Percentiles rank a stretch among this genome's conserved stretches.
Conservation (phyloP, 37 sponge, comb jelly and placozoan species). For the Amphimedon queenslandica region DNA sequence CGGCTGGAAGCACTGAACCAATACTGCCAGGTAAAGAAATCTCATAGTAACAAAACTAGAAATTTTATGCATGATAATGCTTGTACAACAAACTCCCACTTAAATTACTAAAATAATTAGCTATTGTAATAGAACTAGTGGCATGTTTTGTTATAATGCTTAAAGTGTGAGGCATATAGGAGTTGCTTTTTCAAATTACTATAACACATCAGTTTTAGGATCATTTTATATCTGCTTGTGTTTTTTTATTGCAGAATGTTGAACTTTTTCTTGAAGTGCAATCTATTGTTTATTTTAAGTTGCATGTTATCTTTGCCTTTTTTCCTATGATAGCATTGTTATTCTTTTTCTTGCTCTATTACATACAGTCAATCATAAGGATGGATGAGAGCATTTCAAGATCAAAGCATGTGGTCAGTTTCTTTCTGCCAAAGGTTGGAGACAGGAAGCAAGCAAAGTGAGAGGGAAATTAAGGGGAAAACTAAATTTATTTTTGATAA, state of each 20-base stretch:
- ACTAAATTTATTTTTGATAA: not conserved
- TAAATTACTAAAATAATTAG: no score
- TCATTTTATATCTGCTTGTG: no score
- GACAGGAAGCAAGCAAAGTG: constrained; percentile 64
- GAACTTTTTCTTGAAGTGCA: no score
- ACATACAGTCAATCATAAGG: constrained; percentile 44
- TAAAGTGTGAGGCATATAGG: no score
- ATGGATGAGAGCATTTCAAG: constrained; percentile 48
- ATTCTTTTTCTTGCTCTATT: no score
- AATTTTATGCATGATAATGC: not conserved
- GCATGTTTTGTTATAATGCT: not conserved
- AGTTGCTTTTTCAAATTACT: no score
- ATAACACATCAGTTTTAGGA: no score
- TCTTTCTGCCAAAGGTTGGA: constrained; percentile 57
- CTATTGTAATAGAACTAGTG: not conserved
- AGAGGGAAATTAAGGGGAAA: not conserved
- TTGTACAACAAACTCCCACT: no score
- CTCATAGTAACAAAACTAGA: not conserved
- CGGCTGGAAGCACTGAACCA: constrained; percentile 65
- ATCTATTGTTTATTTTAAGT: no score
- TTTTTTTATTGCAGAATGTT: no score
- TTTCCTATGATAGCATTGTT: no score
- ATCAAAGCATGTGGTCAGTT: constrained; percentile 54
- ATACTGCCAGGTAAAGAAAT: constrained; percentile 56
- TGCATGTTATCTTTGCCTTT: no score